Percentiles rank a stretch among this genome's conserved stretches.
Evolutionary conservation across 2,888 invertebrate species (phyloP).

Genomic region (Parelbella ahira): DNA sequence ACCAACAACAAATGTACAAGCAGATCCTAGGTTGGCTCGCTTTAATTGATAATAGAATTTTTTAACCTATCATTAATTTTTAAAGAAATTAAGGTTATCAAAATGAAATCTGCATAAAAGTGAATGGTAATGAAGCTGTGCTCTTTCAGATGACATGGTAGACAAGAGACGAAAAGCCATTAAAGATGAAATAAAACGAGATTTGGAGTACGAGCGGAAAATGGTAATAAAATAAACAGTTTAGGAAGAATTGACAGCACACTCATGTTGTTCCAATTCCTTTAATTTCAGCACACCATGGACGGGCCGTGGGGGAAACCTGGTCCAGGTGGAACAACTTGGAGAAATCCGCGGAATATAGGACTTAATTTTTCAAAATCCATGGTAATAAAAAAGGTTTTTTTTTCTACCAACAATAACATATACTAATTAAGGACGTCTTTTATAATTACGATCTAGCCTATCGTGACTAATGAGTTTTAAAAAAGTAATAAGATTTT

Average conservation of each 20-base stretch:
- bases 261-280: neutral
- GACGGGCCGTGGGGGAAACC: constrained; percentile 83
- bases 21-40: constrained; percentile 77
- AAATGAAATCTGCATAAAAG: too few species aligned
- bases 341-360: constrained; percentile 86
- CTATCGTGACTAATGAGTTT: too few species aligned
- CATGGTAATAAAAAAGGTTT: constrained; percentile 76
- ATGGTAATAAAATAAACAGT: constrained; percentile 64
- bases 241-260: neutral
- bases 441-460: too few species aligned
- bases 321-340: constrained; percentile 86
- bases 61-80: too few species aligned
- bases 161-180: constrained; percentile 72
- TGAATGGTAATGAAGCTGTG: neutral
- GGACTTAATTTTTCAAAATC: constrained; percentile 88
- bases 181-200: constrained; percentile 66
- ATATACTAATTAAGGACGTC: too few species aligned
- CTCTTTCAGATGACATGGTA: constrained; percentile 80
- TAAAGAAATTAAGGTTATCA: too few species aligned
- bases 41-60: too few species aligned
- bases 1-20: constrained; percentile 79
- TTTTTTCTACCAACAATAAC: too few species aligned
- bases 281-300: constrained; percentile 52
- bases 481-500: too few species aligned
- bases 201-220: constrained; percentile 73